Conservation (phyloP, 2,797 vertebrate species). For the Tapera naevia region DNA sequence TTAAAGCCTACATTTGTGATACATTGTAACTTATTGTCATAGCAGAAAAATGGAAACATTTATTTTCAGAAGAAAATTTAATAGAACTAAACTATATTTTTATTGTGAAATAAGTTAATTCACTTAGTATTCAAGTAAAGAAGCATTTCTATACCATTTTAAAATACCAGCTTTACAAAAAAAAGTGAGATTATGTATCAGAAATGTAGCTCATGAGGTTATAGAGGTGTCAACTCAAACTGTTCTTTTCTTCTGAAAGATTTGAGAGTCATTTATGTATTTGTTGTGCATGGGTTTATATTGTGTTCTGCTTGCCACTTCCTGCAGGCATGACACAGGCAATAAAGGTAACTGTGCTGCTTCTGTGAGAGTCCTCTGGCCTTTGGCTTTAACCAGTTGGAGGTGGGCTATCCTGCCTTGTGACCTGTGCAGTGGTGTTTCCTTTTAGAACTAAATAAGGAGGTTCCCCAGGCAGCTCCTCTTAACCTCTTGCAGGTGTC, state of each 20-base stretch:
- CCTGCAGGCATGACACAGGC: constrained; percentile 4
- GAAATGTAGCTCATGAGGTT: background rate
- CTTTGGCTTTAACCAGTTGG: background rate
- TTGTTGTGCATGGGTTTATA: constrained; percentile 23
- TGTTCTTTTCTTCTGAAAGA: constrained; percentile 24
- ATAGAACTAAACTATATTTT: constrained; percentile 70
- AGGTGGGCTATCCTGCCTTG: background rate
- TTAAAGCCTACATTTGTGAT: constrained; percentile 55
- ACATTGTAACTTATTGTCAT: constrained; percentile 55
- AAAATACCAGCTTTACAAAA: constrained; percentile 31
- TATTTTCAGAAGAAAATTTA: constrained; percentile 72
- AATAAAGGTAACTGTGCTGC: constrained; percentile 41
- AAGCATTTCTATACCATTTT: constrained; percentile 52
- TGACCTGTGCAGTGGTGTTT: background rate
- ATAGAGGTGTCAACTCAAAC: background rate
- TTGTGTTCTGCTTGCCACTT: constrained; percentile 3
- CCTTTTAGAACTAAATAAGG: background rate
- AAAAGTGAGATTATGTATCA: background rate
- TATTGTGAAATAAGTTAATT: constrained; percentile 49
- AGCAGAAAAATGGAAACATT: constrained; percentile 59
- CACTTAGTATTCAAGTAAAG: constrained; percentile 39
- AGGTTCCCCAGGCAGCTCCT: background rate
- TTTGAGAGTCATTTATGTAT: background rate
- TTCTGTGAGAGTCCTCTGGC: background rate
- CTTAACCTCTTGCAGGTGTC: background rate